Conservation (phyloP, 2,888 invertebrate genomes). For the Crossocerus cetratus region DNA sequence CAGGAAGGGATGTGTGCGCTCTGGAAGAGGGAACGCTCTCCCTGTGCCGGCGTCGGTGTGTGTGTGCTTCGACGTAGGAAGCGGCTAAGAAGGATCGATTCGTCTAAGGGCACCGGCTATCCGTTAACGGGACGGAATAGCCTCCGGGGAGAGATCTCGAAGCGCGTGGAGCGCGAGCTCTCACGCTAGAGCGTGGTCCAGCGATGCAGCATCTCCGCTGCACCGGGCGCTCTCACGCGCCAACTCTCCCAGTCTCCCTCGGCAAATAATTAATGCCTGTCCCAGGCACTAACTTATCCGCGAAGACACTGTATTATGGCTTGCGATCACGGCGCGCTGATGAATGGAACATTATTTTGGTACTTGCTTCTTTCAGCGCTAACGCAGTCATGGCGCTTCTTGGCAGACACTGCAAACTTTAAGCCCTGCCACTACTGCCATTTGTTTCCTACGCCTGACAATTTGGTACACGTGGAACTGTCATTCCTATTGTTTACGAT, state of each 20-base stretch:
- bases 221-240: slow-evolving; percentile 45
- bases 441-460: too few relatives aligned
- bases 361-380: slow-evolving; percentile 25
- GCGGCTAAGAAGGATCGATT: slow-evolving; percentile 69
- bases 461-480: too few relatives aligned
- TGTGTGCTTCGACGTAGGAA: slow-evolving; percentile 20
- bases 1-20: not conserved
- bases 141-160: slow-evolving; percentile 70
- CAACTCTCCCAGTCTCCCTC: slow-evolving; percentile 53
- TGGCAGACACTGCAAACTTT: not conserved
- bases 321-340: slow-evolving; percentile 59
- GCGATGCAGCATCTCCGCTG: slow-evolving; percentile 44
- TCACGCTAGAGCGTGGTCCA: not conserved
- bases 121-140: slow-evolving; percentile 70
- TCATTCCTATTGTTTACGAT: too few relatives aligned
- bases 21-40: too few relatives aligned
- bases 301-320: slow-evolving; percentile 62
- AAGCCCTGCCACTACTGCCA: too few relatives aligned
- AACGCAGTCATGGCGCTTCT: not conserved
- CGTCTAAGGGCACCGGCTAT: slow-evolving; percentile 66
- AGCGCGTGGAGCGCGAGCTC: slow-evolving; percentile 33
- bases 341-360: slow-evolving; percentile 57
- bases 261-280: slow-evolving; percentile 73
- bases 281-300: slow-evolving; percentile 68
- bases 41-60: not conserved